These are phyloP conservation scores for Raja brachyura DNA, from an alignment of 2,113 vertebrate species.

Conservation along the genomic window DNA sequence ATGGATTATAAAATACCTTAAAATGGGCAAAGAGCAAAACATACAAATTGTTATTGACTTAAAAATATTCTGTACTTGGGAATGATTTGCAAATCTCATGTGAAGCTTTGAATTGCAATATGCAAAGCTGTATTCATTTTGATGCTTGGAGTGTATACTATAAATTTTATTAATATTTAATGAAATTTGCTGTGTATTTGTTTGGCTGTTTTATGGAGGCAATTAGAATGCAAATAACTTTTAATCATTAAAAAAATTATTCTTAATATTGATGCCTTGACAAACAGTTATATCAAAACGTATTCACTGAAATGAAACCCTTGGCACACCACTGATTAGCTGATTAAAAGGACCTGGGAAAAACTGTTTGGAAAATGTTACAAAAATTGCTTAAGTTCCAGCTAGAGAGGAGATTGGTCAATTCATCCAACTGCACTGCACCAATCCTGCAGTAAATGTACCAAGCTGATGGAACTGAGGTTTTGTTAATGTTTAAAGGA, in stretches of 20 bases:
- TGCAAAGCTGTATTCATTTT: not conserved
- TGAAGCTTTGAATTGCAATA: not conserved
- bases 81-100: not conserved
- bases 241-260: not conserved
- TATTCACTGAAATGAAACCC: not conserved
- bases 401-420: not conserved
- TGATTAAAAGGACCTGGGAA: not conserved
- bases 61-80: not conserved
- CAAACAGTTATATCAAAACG: not conserved
- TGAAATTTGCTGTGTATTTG: not conserved
- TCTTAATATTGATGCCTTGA: not conserved
- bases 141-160: too few species aligned
- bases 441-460: slow-evolving; percentile 20
- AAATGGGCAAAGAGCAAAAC: not conserved
- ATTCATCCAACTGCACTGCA: slow-evolving; percentile 28
- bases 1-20: not conserved
- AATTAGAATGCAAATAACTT: not conserved
- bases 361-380: slow-evolving; percentile 14
- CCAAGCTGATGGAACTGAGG: not conserved
- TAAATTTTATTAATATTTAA: not conserved
- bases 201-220: too few species aligned
- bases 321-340: not conserved
- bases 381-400: not conserved
- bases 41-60: not conserved
- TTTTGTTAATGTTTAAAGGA: slow-evolving; percentile 22